Evolutionary conservation across 2,888 invertebrate species (phyloP), one percentile per base, ranked within the genome.

Genomic region (Gastrophysa polygoni): DNA sequence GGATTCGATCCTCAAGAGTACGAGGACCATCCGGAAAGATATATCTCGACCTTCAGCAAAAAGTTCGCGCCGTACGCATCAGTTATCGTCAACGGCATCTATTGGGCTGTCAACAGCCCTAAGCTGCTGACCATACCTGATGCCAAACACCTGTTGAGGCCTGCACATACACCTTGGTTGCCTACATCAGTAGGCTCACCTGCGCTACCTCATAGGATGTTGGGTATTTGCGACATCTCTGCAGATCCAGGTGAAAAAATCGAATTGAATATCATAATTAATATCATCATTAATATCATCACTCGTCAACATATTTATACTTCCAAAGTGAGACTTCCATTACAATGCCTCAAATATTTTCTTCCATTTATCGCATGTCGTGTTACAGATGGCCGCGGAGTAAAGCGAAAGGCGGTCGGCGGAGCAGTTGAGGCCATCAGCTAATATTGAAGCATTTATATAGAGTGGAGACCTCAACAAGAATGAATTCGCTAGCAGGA

Each of bases 11-110:
- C 91, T 1, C 82, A 85, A 57, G 91, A 96, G 75, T 99, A 96
- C 80, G 95, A 96, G 57, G 90, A 93, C 71, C 90, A 92, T 78
- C 99, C 99, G 0, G 95, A 97, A 76, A 85, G 91, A 73, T 99
- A 98, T 78, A 93, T 94, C 57, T 98, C 98, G 2, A 95, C 93
- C 0, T 99, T 99, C 80, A 95, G 95, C 70, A 93, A 94, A 77
- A 95, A 93, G 87, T 95, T 99, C 70, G 99, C 98, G 0, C 98
- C 99, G 0, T 98, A 96, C 80, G 96, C 98, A 0, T 96, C 97
- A 0, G 95, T 97, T 1, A 90, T 99, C 63, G 87, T 99, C 47
- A 99, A 99, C 79, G 96, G 99, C 24, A 99, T 99, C 74, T 99
- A 98, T 82, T 99, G 98, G 97, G 98, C 97, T 0, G 94, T 96